Conservation (phyloP, 2,888 invertebrate genomes). For the Drosophila percnosoma region DNA sequence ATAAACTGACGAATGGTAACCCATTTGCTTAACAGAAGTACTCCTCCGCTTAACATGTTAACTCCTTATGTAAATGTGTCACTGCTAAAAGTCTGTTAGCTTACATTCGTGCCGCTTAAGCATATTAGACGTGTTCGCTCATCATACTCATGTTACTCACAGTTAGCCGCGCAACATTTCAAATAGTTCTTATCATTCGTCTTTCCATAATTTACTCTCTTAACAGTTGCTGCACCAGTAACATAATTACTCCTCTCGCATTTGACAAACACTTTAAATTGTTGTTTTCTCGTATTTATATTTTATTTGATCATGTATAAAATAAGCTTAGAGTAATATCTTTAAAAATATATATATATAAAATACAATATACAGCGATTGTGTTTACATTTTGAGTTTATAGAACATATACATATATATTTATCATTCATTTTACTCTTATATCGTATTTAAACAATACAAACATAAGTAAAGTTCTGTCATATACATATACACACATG, state of each 20-base stretch:
- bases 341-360: slow-evolving; percentile 33
- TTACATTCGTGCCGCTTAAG: not conserved
- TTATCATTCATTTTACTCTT: slow-evolving; percentile 36
- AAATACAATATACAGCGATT: slow-evolving; percentile 66
- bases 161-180: not conserved
- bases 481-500: slow-evolving; percentile 62
- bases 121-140: not conserved
- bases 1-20: not conserved
- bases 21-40: not conserved
- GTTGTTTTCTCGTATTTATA: slow-evolving; percentile 35
- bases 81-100: not conserved
- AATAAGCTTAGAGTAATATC: slow-evolving; percentile 52
- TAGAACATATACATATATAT: slow-evolving; percentile 26
- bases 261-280: slow-evolving; percentile 1
- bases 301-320: slow-evolving; percentile 67
- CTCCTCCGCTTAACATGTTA: not conserved
- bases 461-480: slow-evolving; percentile 50
- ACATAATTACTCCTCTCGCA: not conserved
- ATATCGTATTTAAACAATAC: slow-evolving; percentile 46
- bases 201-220: not conserved
- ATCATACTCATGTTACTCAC: not conserved
- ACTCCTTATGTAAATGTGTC: not conserved
- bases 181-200: not conserved
- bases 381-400: slow-evolving; percentile 41
- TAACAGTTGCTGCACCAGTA: too few relatives aligned